These are phyloP conservation scores for Papilio elwesi DNA, from an alignment of 2,888 invertebrate genomes.

Conservation along the genomic window DNA sequence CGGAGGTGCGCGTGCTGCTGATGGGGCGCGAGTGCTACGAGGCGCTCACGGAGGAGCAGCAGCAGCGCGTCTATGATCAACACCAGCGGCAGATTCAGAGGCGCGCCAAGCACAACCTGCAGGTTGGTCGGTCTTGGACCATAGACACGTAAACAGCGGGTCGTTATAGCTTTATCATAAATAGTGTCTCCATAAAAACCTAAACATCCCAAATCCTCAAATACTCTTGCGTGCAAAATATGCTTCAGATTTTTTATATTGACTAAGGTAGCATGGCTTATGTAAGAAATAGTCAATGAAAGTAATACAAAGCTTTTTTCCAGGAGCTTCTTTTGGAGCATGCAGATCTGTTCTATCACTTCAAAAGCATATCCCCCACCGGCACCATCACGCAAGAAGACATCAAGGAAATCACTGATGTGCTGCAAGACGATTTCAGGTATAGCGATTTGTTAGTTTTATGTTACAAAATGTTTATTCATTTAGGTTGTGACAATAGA, in stretches of 20 bases:
- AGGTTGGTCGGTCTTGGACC: constrained; percentile 72
- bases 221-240: too few relatives aligned
- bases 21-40: constrained; percentile 98
- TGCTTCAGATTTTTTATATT: too few relatives aligned
- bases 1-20: constrained; percentile 95
- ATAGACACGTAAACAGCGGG: too few relatives aligned
- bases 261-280: too few relatives aligned
- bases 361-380: constrained; percentile 94
- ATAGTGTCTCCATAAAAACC: too few relatives aligned
- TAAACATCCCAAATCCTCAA: too few relatives aligned
- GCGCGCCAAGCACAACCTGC: constrained; percentile 95
- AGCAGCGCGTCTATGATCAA: constrained; percentile 95
- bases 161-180: too few relatives aligned
- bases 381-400: constrained; percentile 97
- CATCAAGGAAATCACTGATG: constrained; percentile 96
- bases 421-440: constrained; percentile 96
- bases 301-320: constrained; percentile 25
- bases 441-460: constrained; percentile 54
- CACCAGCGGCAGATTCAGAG: constrained; percentile 96
- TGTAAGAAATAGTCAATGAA: too few relatives aligned
- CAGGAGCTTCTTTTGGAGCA: constrained; percentile 95
- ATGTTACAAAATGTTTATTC: constrained; percentile 7
- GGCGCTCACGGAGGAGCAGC: constrained; percentile 94
- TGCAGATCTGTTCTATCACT: constrained; percentile 96
- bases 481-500: too few relatives aligned